These are phyloP conservation scores for Phainopepla nitens DNA, from an alignment of 2,113 vertebrate species.

Conservation along the genomic window DNA sequence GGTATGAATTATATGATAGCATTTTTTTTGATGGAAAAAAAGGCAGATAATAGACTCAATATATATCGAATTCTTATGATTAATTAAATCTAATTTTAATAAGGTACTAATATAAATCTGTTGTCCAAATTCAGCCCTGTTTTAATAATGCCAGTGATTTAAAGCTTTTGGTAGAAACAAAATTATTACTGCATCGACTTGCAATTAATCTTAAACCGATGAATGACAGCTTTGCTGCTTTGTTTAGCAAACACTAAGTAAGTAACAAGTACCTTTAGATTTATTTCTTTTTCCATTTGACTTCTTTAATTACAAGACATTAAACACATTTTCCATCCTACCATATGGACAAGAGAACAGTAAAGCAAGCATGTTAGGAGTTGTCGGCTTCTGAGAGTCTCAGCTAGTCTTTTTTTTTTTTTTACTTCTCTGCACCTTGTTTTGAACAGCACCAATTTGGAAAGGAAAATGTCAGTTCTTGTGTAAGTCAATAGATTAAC, in stretches of 20 bases:
- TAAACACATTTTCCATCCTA: background rate
- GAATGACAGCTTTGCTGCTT: constrained; percentile 10
- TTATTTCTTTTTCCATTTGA: background rate
- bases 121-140: background rate
- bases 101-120: background rate
- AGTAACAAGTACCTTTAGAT: background rate
- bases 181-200: background rate
- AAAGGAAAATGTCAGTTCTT: background rate
- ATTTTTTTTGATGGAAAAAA: background rate
- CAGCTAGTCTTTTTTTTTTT: background rate
- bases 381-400: background rate
- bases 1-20: background rate
- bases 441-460: background rate
- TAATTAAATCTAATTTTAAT: constrained; percentile 10
- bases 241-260: constrained; percentile 32
- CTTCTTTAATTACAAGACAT: background rate
- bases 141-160: constrained; percentile 7
- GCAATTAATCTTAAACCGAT: background rate
- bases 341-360: background rate
- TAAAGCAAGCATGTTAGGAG: background rate
- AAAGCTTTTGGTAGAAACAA: background rate
- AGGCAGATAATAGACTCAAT: background rate
- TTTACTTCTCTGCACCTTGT: background rate
- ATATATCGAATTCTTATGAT: background rate
- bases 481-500: background rate